Evolutionary conservation across 2,797 vertebrate genomes (phyloP).

Genomic region (Calcarius lapponicus): DNA sequence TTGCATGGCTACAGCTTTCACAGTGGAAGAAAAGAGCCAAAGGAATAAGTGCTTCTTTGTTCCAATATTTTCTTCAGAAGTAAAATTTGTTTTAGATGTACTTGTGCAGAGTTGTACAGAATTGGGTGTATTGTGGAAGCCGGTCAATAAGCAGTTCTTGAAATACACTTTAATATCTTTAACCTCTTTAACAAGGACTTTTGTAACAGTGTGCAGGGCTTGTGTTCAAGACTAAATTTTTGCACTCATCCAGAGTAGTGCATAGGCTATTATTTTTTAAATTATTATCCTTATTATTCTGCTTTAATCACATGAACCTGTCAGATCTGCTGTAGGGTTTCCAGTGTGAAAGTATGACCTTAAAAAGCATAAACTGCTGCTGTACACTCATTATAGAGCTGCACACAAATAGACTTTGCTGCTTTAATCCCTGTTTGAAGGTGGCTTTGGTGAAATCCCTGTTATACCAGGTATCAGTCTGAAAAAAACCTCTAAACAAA

Average conservation of each 20-base stretch:
- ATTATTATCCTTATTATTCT: not conserved
- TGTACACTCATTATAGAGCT: not conserved
- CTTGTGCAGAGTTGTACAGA: not conserved
- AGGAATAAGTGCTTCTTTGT: not conserved
- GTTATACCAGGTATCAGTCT: not conserved
- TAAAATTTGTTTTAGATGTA: not conserved
- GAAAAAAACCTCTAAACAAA: not conserved
- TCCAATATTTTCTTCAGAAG: not conserved
- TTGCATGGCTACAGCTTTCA: not conserved
- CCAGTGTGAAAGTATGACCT: not conserved
- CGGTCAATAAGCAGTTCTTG: not conserved
- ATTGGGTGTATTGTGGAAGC: not conserved
- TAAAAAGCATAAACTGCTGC: not conserved
- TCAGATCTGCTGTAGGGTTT: not conserved
- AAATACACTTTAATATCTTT: not conserved
- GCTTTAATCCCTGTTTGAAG: not conserved
- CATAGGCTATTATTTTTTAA: not conserved
- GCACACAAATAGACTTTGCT: not conserved
- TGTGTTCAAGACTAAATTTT: not conserved
- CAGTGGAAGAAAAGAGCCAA: not conserved
- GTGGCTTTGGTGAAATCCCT: not conserved
- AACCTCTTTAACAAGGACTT: not conserved
- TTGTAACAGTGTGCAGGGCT: not conserved
- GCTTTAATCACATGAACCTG: not conserved
- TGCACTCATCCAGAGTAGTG: not conserved